Percentiles rank a stretch among this genome's conserved stretches.
These are phyloP conservation scores for Vespertilio murinus DNA, from an alignment of 2,797 vertebrate genomes.

Conservation along the genomic window DNA sequence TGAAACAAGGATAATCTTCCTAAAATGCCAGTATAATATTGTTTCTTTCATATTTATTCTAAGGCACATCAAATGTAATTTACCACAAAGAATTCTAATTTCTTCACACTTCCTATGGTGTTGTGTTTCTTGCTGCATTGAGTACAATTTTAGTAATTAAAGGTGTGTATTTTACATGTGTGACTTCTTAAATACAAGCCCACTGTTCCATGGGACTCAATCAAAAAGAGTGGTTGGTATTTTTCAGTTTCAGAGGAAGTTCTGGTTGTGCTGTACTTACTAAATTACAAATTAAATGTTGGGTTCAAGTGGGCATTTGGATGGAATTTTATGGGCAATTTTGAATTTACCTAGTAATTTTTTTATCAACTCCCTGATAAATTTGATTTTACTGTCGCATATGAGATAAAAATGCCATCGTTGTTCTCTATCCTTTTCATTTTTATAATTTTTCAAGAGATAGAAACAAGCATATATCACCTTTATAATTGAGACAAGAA, in stretches of 20 bases:
- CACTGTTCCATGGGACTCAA: not conserved
- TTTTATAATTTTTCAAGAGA: not conserved
- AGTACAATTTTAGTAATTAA: not conserved
- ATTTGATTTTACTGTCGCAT: not conserved
- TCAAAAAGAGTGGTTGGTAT: not conserved
- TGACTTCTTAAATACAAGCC: not conserved
- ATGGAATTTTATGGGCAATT: not conserved
- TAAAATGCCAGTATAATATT: not conserved
- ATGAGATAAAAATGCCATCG: not conserved
- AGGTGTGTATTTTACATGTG: not conserved
- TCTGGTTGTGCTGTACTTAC: not conserved
- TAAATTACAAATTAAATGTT: conserved; percentile 19
- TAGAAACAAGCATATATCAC: not conserved
- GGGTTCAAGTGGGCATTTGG: not conserved
- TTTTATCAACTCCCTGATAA: not conserved
- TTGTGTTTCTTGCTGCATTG: not conserved
- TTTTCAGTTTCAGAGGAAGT: not conserved
- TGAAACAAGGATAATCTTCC: not conserved
- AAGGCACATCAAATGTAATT: not conserved
- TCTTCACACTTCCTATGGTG: not conserved
- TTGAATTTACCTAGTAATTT: not conserved
- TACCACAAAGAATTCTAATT: not conserved
- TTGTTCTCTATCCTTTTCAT: not conserved
- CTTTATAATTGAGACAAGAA: not conserved
- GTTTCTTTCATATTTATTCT: not conserved